Evolutionary conservation across 1,140 invertebrate species (phyloP), one percentile per base, ranked within the genome.

Genomic region (Drosophila albomicans): DNA sequence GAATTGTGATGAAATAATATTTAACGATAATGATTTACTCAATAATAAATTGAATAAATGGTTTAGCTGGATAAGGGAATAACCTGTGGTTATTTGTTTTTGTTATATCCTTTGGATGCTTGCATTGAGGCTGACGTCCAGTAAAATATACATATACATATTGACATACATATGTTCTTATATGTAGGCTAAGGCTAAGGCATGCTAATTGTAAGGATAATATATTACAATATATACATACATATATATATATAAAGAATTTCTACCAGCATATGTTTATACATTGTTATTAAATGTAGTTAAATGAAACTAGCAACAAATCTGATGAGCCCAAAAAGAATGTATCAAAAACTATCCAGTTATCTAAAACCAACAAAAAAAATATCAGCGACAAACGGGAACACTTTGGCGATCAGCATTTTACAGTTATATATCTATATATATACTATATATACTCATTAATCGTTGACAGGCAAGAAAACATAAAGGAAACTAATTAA

Each of bases 1-100:
- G 90, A 91, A 91, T 91, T 91, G 90, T 91, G 90, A 91, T 91
- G 84, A 87, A 80, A 80, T 59, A 52, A 71, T 79, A 80, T 41
- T 54, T 69, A 58, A 76, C 49, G 35, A 63, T 59, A 71, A 75
- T 61, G 30, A 59, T 74, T 57, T 48, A 65, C 49, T 54, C 52
- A 49, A 8, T 58, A 65, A 48, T 46, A 8, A 46, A 46, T 28
- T 61, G 49, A 71, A 51, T 62, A 67, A 46, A 56, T 46, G 35
- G n/a, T 30, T 56, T 46, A 61, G 46, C 46, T 63, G 46, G 25
- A 32, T 52, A 64, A 64, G 35, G 32, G 11, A 45, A 38, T 64
- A 49, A n/a, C 25, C 48, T 16, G 25, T 58, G 41, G 41, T 46
- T 51, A 48, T 58, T 25, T 2, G 54, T 30, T 38, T 67, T 49